Evolutionary conservation across 2,888 invertebrate genomes (phyloP), one percentile per base, ranked within the genome.

Genomic region (Orchestes rusci): DNA sequence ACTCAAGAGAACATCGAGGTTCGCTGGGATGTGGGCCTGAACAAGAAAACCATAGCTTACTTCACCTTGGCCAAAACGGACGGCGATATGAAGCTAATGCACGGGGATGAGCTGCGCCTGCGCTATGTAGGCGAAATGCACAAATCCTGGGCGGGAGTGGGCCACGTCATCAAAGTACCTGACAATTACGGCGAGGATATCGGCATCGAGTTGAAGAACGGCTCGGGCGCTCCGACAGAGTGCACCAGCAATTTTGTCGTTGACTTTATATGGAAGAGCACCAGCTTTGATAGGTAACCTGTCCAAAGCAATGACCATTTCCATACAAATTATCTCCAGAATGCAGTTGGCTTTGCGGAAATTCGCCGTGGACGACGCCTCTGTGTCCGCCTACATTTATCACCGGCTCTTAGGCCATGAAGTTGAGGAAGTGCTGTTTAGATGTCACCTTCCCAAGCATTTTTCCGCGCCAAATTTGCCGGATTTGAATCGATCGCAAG

Each of bases 221-320:
- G 86, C 55, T 81, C 84, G 2, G 92, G 90, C 16, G 93, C 95
- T 0, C 97, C 97, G 0, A 83, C 86, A 0, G 95, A 96, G 57
- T 91, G 91, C 68, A 87, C 87, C 36, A 89, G 90, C 55, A 94
- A 93, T 70, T 99, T 96, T 70, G 91, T 93, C 0, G 93, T 97
- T 3, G 97, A 99, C 69, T 99, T 96, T 68, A 96, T 97, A 38
- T 97, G 96, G 97, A 97, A 97, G 68, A 93, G 95, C 53, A 97
- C 96, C 1, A 93, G 93, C 17, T 97, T 97, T 68, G 96, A 96
- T 69, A 81, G 89, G 88, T 86, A 58, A 43, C n/a, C n/a, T n/a
- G n/a, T n/a, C n/a, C n/a, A n/a, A n/a, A n/a, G n/a, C n/a, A n/a
- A n/a, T n/a, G 10, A n/a, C n/a, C n/a, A n/a, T n/a, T n/a, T n/a